A percentile compares a stretch with the other conserved stretches of the same genome.
Conservation (phyloP, 2,113 vertebrate species). For the Tetrax tetrax region DNA sequence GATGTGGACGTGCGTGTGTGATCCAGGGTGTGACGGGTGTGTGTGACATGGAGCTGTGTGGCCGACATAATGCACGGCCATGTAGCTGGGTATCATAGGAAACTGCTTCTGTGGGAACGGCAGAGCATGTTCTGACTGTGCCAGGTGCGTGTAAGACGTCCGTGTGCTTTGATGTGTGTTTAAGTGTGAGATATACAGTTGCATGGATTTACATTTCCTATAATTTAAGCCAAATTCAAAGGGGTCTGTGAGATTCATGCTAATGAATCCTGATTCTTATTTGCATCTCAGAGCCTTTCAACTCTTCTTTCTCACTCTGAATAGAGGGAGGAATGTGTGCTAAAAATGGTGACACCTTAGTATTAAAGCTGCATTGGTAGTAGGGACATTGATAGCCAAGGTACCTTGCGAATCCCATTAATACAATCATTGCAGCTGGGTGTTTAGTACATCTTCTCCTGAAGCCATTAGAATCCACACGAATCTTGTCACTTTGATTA, state of each 20-base stretch:
- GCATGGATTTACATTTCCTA: background rate
- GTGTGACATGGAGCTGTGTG: background rate
- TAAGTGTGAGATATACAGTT: background rate
- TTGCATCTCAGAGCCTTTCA: background rate
- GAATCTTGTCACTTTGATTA: background rate
- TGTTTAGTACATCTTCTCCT: background rate
- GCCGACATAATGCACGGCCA: background rate
- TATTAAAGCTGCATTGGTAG: background rate
- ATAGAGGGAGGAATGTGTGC: background rate
- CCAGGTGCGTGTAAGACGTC: background rate
- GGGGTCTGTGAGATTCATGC: background rate
- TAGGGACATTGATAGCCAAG: background rate
- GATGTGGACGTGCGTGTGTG: background rate
- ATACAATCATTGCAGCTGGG: background rate
- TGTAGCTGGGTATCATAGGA: background rate
- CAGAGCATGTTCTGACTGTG: background rate
- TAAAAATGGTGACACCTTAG: constrained; percentile 57
- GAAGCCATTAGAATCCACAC: background rate
- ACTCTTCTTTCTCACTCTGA: background rate
- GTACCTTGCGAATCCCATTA: background rate
- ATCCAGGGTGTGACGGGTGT: constrained; percentile 14
- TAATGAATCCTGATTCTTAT: background rate
- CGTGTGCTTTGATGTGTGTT: background rate
- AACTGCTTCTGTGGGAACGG: background rate
- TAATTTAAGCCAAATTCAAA: background rate